Conservation (phyloP, 2,797 vertebrate species). For the Macropus fuliginosus region DNA sequence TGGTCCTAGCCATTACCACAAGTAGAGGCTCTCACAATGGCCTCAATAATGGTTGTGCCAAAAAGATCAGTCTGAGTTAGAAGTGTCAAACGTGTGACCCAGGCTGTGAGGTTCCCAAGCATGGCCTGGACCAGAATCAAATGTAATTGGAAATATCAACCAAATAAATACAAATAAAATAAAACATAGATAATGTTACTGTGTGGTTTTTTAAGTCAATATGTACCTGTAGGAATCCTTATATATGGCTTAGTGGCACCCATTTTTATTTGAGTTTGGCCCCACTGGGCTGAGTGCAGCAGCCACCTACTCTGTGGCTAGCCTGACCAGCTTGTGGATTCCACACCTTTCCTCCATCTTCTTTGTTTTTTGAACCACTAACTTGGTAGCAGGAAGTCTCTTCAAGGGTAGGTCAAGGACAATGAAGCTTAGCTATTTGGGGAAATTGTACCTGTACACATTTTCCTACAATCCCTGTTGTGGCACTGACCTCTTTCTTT, state of each 20-base stretch:
- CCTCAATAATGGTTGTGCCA: not conserved
- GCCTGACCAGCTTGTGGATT: not conserved
- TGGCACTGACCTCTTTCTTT: not conserved
- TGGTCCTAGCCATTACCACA: not conserved
- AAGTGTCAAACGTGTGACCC: not conserved
- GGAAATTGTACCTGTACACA: not conserved
- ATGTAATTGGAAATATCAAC: not conserved
- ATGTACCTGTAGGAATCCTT: not conserved
- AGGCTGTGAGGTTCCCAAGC: not conserved
- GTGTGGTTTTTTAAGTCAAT: not conserved
- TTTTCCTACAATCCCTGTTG: not conserved
- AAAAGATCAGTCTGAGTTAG: not conserved
- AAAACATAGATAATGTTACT: not conserved
- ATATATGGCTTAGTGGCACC: not conserved
- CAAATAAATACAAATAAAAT: not conserved
- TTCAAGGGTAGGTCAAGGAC: not conserved
- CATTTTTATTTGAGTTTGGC: not conserved
- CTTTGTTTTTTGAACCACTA: not conserved
- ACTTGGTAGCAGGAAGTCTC: not conserved
- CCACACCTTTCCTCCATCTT: not conserved
- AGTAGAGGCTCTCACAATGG: not conserved
- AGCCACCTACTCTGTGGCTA: not conserved
- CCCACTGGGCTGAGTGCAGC: not conserved
- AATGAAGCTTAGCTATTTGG: not conserved
- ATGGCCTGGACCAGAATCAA: not conserved